Evolutionary conservation across 2,113 vertebrate species (phyloP).

Genomic region (Callipepla squamata): DNA sequence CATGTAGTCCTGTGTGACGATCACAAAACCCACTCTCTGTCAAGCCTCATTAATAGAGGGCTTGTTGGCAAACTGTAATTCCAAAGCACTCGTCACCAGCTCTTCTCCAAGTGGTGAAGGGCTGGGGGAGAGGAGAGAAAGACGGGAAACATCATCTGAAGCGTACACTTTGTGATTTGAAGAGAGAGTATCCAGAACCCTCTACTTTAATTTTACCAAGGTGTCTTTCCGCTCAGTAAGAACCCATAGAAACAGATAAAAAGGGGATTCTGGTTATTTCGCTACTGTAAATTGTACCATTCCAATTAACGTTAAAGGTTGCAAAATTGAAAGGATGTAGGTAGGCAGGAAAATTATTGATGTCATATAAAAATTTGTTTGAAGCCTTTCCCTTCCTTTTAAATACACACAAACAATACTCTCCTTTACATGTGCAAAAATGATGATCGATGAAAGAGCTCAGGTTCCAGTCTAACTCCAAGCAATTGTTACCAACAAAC

Average conservation of each 20-base stretch:
- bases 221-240: conserved; percentile 45
- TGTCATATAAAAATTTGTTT: background rate
- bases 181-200: background rate
- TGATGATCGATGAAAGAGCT: fast-evolving
- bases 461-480: background rate
- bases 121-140: background rate
- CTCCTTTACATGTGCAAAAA: background rate
- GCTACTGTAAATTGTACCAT: background rate
- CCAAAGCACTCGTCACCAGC: background rate
- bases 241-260: background rate
- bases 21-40: background rate
- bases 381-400: background rate
- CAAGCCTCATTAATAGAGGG: background rate
- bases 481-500: background rate
- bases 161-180: background rate
- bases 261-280: background rate
- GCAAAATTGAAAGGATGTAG: background rate
- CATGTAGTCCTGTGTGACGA: fast-evolving
- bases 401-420: fast-evolving
- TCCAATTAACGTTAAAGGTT: background rate
- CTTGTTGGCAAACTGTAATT: background rate
- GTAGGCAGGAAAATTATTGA: background rate
- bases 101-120: background rate
- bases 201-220: background rate
- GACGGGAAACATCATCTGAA: background rate